phyloP scores from a whole-genome alignment of 2,888 invertebrate species.

The Torymus tubicola region DNA sequence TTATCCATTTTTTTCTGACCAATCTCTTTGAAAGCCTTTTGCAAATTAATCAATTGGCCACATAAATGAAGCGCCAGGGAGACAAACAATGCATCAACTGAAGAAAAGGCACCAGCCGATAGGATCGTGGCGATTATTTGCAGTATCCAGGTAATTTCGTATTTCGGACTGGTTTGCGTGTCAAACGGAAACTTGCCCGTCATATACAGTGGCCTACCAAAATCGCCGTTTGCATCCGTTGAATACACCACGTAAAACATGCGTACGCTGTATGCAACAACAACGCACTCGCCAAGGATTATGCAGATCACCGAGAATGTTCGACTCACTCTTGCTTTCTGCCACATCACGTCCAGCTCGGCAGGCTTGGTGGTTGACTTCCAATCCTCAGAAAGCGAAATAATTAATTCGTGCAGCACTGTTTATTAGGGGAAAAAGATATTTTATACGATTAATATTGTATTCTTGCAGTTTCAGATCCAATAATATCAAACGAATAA shows the following conservation, averaged over 20 bases:
- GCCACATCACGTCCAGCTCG: conserved; percentile 36
- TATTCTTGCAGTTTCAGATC: no score
- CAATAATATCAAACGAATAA: no score
- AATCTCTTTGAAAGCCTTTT: conserved; percentile 18
- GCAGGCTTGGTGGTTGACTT: background rate
- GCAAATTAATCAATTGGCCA: conserved; percentile 36
- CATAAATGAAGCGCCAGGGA: conserved; percentile 32
- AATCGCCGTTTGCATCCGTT: background rate
- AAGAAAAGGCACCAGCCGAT: conserved; percentile 6
- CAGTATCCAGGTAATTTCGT: conserved; percentile 35
- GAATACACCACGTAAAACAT: background rate
- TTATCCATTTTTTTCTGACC: background rate
- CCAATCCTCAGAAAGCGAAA: conserved; percentile 43
- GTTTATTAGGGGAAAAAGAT: no score
- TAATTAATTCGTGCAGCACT: conserved; percentile 34
- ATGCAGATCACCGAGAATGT: conserved; percentile 32
- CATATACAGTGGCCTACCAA: conserved; percentile 7
- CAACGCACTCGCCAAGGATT: conserved; percentile 5
- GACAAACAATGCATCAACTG: conserved; percentile 25
- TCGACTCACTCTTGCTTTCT: conserved; percentile 15
- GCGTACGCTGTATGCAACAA: background rate
- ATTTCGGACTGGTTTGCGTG: conserved; percentile 25
- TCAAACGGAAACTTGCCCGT: conserved; percentile 31
- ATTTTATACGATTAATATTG: no score
- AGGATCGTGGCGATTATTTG: background rate